Conservation (phyloP, 2,888 invertebrate species). For the Drosophila heteroneura region DNA sequence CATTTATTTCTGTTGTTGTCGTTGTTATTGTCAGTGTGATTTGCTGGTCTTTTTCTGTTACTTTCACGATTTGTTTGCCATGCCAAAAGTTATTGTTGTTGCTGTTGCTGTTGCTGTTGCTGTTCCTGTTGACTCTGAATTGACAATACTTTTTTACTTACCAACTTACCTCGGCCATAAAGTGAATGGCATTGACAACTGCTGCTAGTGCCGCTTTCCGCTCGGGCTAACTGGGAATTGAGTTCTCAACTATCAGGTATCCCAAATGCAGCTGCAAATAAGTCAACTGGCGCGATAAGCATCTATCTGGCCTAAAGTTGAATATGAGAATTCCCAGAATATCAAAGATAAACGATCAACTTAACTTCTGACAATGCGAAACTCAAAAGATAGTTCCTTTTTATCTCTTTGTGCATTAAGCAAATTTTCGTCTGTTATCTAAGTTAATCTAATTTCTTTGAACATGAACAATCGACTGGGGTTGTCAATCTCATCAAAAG, state of each 20-base stretch:
- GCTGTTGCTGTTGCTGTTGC: conserved; percentile 6
- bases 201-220: conserved; percentile 15
- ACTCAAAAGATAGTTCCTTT: background rate
- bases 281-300: conserved; percentile 39
- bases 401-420: conserved; percentile 4
- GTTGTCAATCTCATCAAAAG: background rate
- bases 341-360: conserved; percentile 42
- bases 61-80: conserved; percentile 66
- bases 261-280: conserved; percentile 33
- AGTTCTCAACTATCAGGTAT: conserved; percentile 68
- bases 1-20: conserved; percentile 21
- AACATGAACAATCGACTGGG: background rate
- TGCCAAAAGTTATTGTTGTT: conserved; percentile 9
- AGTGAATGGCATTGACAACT: conserved; percentile 70
- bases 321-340: conserved; percentile 19
- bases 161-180: conserved; percentile 43
- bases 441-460: background rate
- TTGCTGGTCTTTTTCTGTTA: conserved; percentile 59
- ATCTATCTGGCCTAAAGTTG: conserved; percentile 34
- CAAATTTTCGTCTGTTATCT: background rate
- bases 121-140: conserved; percentile 29
- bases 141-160: conserved; percentile 59
- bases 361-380: conserved; percentile 18
- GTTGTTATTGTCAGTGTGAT: conserved; percentile 48
- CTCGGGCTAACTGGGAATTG: conserved; percentile 46